Percentiles rank a stretch among this genome's conserved stretches.
Evolutionary conservation across 2,113 vertebrate genomes (phyloP).

Genomic region (Rhinolophus ferrumequinum): DNA sequence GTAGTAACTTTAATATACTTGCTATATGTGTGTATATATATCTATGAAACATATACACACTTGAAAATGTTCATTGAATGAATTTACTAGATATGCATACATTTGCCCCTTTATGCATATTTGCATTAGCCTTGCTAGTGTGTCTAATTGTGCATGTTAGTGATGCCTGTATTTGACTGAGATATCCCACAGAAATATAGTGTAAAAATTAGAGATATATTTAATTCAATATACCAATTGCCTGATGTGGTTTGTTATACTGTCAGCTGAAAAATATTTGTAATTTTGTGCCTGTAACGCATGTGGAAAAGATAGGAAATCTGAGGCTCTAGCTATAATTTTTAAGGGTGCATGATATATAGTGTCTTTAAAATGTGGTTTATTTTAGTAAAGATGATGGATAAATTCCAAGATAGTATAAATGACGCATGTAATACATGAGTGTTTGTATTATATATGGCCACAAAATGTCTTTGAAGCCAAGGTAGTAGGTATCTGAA

Average conservation of each 20-base stretch:
- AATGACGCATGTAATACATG: slow-evolving; percentile 65
- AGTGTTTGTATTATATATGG: slow-evolving; percentile 68
- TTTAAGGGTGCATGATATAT: slow-evolving; percentile 67
- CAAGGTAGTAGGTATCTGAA: not conserved
- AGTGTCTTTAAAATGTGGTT: slow-evolving; percentile 65
- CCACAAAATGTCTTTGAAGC: slow-evolving; percentile 61
- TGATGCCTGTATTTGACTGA: slow-evolving; percentile 47
- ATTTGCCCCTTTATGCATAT: not conserved
- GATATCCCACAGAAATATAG: slow-evolving; percentile 47
- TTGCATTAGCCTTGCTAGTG: not conserved
- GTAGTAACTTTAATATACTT: not conserved
- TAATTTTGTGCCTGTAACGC: slow-evolving; percentile 59
- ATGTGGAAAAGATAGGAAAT: slow-evolving; percentile 58
- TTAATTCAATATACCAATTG: slow-evolving; percentile 68
- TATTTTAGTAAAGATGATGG: slow-evolving; percentile 61
- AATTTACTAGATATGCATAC: not conserved
- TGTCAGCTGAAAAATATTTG: slow-evolving; percentile 68
- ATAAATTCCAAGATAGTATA: slow-evolving; percentile 60
- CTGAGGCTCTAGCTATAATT: slow-evolving; percentile 23
- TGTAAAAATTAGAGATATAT: slow-evolving; percentile 65
- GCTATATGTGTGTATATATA: slow-evolving; percentile 55
- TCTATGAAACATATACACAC: not conserved
- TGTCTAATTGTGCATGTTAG: slow-evolving; percentile 65
- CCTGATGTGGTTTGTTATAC: slow-evolving; percentile 64
- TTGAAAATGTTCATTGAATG: not conserved